phyloP scores from a whole-genome alignment of 2,888 invertebrate genomes.

The Steromphala cineraria region DNA sequence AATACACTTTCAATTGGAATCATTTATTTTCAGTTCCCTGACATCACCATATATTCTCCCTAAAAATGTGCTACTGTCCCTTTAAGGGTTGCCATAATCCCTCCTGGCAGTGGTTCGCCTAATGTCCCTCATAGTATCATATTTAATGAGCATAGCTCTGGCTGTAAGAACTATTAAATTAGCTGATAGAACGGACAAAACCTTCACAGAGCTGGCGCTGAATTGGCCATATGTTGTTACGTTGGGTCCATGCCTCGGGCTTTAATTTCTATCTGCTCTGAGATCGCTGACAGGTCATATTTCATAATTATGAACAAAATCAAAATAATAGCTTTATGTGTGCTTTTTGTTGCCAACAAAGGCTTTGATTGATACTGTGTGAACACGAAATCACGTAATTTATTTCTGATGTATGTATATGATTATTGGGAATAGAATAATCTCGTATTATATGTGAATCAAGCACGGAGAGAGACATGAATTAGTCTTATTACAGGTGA shows the following conservation, averaged over 20 bases:
- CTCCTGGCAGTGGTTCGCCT: background rate
- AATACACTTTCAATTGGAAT: no score
- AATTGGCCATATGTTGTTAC: background rate
- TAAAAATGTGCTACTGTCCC: no score
- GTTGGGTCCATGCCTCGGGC: background rate
- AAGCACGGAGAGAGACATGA: no score
- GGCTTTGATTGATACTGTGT: background rate
- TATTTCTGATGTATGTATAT: no score
- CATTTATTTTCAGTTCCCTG: no score
- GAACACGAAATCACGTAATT: no score
- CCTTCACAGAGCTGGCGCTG: background rate
- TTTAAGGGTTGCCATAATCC: background rate
- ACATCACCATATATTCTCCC: no score
- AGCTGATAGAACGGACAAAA: background rate
- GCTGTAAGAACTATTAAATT: background rate
- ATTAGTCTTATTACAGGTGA: no score
- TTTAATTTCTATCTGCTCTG: background rate
- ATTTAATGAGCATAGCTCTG: background rate
- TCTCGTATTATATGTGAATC: no score
- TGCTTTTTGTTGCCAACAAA: background rate
- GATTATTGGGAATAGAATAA: no score
- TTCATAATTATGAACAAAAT: constrained; percentile 12
- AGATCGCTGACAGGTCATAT: background rate
- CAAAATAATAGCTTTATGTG: background rate
- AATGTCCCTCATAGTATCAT: background rate